Evolutionary conservation across 2,888 invertebrate genomes (phyloP).

Genomic region (Timema cristinae): DNA sequence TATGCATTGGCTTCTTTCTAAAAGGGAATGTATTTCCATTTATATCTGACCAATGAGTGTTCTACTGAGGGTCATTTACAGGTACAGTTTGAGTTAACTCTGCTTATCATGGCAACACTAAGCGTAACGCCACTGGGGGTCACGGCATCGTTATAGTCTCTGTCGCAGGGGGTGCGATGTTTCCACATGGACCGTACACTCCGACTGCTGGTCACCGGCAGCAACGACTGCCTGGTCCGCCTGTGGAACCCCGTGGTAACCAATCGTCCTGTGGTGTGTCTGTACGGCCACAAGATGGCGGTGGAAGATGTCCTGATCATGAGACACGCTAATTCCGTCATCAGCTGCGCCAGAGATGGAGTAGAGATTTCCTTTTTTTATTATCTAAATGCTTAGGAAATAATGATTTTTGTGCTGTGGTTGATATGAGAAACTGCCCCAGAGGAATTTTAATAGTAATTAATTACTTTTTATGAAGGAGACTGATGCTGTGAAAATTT

Average conservation of each 20-base stretch:
- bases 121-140: too few species aligned
- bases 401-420: neutral
- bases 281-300: slow-evolving; percentile 43
- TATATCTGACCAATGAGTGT: too few species aligned
- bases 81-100: too few species aligned
- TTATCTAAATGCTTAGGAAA: slow-evolving; percentile 20
- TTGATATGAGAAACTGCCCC: neutral
- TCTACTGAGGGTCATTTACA: too few species aligned
- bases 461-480: too few species aligned
- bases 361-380: slow-evolving; percentile 43
- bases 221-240: slow-evolving; percentile 52
- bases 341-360: slow-evolving; percentile 55
- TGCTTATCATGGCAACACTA: too few species aligned
- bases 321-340: slow-evolving; percentile 47
- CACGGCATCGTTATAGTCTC: neutral
- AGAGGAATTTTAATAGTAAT: too few species aligned
- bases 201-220: slow-evolving; percentile 54
- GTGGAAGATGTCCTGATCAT: slow-evolving; percentile 54
- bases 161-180: slow-evolving; percentile 53
- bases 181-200: slow-evolving; percentile 51
- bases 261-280: slow-evolving; percentile 42
- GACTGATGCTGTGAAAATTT: too few species aligned
- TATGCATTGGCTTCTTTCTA: too few species aligned
- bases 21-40: too few species aligned
- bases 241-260: slow-evolving; percentile 54